Evolutionary conservation across 1,140 invertebrate genomes (phyloP).

Genomic region (Anastrepha obliqua): DNA sequence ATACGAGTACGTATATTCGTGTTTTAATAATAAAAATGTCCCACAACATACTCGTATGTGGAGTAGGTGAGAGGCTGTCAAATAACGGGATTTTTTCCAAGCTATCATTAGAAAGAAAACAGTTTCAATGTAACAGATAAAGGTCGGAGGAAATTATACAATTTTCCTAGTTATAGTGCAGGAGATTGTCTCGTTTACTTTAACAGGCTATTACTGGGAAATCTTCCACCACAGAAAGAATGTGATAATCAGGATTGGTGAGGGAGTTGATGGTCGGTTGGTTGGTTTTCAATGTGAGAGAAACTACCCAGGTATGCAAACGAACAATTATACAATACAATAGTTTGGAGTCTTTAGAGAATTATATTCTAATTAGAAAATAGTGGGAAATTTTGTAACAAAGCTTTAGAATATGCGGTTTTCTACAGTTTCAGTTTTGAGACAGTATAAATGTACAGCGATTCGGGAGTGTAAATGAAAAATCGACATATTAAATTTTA

Average conservation of each 20-base stretch:
- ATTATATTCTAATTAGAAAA: neutral
- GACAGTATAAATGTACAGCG: no score
- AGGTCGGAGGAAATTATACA: neutral
- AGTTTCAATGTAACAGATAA: slow-evolving; percentile 2
- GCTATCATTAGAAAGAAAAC: neutral
- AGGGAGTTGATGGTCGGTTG: slow-evolving; percentile 14
- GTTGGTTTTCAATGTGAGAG: neutral
- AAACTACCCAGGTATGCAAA: slow-evolving; percentile 26
- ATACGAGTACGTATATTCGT: neutral
- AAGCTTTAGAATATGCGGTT: neutral
- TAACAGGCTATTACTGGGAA: slow-evolving; percentile 36
- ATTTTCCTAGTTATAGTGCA: neutral
- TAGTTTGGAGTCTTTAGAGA: neutral
- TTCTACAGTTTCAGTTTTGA: neutral
- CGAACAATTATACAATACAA: slow-evolving; percentile 16
- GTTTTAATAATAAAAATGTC: neutral
- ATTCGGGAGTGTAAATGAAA: no score
- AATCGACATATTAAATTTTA: no score
- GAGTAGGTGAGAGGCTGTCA: neutral
- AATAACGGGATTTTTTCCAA: neutral
- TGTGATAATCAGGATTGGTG: slow-evolving; percentile 45
- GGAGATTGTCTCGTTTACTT: neutral
- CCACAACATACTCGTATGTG: neutral
- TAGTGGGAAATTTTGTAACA: neutral
- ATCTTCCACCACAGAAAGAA: slow-evolving; percentile 22